phyloP scores from a whole-genome alignment of 2,113 vertebrate species.

The Cryptoleucopteryx plumbea region DNA sequence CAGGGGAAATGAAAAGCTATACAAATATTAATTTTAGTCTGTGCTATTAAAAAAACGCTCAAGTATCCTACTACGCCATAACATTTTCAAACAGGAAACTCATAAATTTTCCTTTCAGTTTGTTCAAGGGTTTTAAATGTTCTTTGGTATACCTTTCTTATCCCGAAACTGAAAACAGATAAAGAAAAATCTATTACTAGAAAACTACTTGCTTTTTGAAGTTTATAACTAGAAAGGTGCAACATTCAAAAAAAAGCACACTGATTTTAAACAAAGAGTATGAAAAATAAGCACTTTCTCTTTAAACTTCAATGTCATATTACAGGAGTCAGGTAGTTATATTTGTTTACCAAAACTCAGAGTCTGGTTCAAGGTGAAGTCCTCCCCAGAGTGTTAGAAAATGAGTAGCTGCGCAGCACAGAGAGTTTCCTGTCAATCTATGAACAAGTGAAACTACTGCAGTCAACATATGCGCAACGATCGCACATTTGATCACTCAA shows the following conservation, averaged over 20 bases:
- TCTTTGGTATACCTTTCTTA: not conserved
- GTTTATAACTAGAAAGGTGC: not conserved
- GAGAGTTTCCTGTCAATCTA: not conserved
- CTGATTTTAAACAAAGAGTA: not conserved
- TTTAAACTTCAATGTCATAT: not conserved
- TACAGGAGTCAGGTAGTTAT: not conserved
- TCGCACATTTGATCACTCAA: accelerated
- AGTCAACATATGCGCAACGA: accelerated
- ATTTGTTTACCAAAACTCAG: not conserved
- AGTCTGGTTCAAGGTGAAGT: not conserved
- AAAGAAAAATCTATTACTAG: not conserved
- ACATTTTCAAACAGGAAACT: not conserved
- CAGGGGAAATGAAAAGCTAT: not conserved
- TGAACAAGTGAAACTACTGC: not conserved
- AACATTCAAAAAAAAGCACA: not conserved
- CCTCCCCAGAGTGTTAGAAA: not conserved
- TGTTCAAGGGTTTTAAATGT: not conserved
- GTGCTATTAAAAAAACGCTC: not conserved
- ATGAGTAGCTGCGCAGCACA: not conserved
- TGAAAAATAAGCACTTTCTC: not conserved
- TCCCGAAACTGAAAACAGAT: not conserved
- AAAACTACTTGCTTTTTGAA: not conserved
- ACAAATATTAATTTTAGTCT: not conserved
- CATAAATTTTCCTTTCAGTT: not conserved
- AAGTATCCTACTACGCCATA: not conserved